Evolutionary conservation across 2,113 vertebrate genomes (phyloP).

Genomic region (Scolopax mira): DNA sequence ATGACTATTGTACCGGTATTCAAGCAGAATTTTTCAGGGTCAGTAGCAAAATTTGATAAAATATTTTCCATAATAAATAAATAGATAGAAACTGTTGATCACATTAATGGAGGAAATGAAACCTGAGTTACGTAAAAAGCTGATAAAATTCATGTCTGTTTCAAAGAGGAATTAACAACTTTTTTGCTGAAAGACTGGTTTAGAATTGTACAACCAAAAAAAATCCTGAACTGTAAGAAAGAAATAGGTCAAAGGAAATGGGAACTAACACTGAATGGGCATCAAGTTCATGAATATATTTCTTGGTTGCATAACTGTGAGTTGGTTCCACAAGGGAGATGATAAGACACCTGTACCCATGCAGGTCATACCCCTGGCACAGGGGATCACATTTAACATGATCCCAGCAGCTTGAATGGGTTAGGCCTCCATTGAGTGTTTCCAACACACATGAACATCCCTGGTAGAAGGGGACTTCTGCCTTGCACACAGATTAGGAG

Average conservation of each 20-base stretch:
- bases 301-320: not conserved
- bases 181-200: not conserved
- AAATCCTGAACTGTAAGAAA: not conserved
- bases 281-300: not conserved
- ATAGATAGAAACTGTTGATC: not conserved
- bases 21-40: not conserved
- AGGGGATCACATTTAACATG: not conserved
- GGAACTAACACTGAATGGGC: not conserved
- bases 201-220: not conserved
- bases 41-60: not conserved
- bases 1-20: not conserved
- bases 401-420: not conserved
- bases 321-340: not conserved
- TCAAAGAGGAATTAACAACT: not conserved
- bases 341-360: not conserved
- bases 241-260: not conserved
- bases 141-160: not conserved
- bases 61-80: not conserved
- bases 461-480: not conserved
- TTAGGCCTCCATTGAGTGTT: fast-evolving
- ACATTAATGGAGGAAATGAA: not conserved
- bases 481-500: not conserved
- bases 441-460: not conserved
- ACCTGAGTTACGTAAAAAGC: not conserved
- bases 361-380: not conserved